These are phyloP conservation scores for Pycnonotus jocosus DNA, from an alignment of 2,113 vertebrate genomes.

Conservation along the genomic window DNA sequence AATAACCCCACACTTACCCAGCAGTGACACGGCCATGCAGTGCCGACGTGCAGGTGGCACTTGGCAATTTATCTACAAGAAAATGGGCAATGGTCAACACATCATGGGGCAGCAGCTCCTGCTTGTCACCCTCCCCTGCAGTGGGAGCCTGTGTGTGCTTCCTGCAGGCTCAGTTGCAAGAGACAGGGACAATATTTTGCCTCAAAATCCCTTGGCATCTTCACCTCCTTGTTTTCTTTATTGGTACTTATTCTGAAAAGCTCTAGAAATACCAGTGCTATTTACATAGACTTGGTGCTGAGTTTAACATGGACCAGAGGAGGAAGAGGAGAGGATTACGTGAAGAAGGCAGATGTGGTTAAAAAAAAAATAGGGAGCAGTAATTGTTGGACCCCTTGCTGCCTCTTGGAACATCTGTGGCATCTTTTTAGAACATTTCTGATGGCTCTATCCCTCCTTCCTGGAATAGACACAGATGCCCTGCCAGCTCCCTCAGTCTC, in stretches of 20 bases:
- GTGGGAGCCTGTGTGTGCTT: fast-evolving
- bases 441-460: not conserved
- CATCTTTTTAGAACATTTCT: not conserved
- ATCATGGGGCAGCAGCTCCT: not conserved
- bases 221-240: slow-evolving; percentile 20
- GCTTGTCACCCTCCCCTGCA: not conserved
- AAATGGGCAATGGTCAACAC: not conserved
- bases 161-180: not conserved
- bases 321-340: not conserved
- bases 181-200: not conserved
- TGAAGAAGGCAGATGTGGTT: not conserved
- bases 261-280: slow-evolving; percentile 21
- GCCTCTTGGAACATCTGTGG: not conserved
- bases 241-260: slow-evolving; percentile 33
- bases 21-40: fast-evolving
- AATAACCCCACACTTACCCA: not conserved
- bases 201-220: not conserved
- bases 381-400: not conserved
- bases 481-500: not conserved
- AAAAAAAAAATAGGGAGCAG: not conserved
- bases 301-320: not conserved
- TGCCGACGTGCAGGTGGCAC: not conserved
- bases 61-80: not conserved
- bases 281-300: not conserved
- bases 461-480: not conserved